Base-by-base conservation (phyloP, 1,140 invertebrate species). In the Gerris buenoi region DNA sequence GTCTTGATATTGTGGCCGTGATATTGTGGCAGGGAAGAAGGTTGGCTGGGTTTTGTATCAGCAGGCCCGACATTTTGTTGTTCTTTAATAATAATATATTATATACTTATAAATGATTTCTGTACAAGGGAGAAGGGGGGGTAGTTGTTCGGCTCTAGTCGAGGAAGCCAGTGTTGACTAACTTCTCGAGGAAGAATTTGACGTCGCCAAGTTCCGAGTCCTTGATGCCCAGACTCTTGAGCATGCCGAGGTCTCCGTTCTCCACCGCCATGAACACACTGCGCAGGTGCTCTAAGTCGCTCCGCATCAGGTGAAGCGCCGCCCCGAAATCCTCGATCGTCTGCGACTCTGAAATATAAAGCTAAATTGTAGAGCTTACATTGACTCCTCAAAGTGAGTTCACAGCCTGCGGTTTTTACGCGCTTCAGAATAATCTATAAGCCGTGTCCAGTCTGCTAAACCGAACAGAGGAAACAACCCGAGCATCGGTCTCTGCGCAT, bases 191-290 rank as follows among this genome's bases (percentile, higher is more conserved):
- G 82, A 97, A 97, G 81, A 97, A 97, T 76, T 95, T 95, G 26
- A 97, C 93, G 75, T 97, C 94, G n/a, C 93, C 92, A 27, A 96
- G 81, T 76, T 97, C 94, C 0, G 92, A 93, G 77, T 95, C 93
- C 78, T 95, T 94, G 76, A 96, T 95, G 60, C 93, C 93, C 27
- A 95, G 81, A 13, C 91, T 92, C 77, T 95, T 95, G 56, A 97
- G 81, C 86, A 94, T 93, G 66, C 91, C 91, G 22, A 95, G 81
- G 76, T 95, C 92, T 2, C 93, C 94, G 74, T 94, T 95, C 75
- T 96, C 91, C n/a, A 97, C 93, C 0, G 93, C 93, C 85, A 95
- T 91, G 77, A 97, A 95, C 13, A 96, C 92, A 1, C 90, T 91
- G 74, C 93, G 87, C 69, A 97, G 82, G 75, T 96, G 92, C 74